Evolutionary conservation across 2,888 invertebrate genomes (phyloP).

Genomic region (Troilus luridus): DNA sequence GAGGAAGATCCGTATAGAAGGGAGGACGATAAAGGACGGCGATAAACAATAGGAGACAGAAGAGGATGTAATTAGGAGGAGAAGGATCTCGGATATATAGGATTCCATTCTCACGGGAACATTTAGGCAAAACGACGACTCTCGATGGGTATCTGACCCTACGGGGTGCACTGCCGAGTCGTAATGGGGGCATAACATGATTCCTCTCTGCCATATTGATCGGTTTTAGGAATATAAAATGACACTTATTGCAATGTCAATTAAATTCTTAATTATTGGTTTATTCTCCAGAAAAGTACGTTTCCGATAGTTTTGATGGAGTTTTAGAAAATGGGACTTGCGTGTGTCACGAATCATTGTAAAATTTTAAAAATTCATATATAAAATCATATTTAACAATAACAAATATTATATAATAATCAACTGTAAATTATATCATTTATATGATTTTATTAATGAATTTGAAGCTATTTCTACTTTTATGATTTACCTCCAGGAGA

Average conservation of each 20-base stretch:
- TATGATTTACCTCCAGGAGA: too few species aligned
- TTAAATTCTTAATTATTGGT: too few species aligned
- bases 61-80: constrained; percentile 30
- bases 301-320: too few species aligned
- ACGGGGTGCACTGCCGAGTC: background rate
- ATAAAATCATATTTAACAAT: too few species aligned
- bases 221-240: background rate
- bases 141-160: constrained; percentile 32
- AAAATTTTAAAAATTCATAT: too few species aligned
- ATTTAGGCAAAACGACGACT: constrained; percentile 37
- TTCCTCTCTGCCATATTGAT: background rate
- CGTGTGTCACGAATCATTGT: too few species aligned
- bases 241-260: background rate
- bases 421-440: too few species aligned
- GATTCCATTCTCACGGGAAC: constrained; percentile 46
- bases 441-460: too few species aligned
- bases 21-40: constrained; percentile 13
- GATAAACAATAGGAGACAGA: constrained; percentile 36
- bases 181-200: constrained; percentile 15
- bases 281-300: too few species aligned
- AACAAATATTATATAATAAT: too few species aligned
- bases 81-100: constrained; percentile 24
- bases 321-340: too few species aligned
- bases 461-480: too few species aligned
- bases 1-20: constrained; percentile 30